These are phyloP conservation scores for Calliphora vicina DNA, from an alignment of 1,140 invertebrate species.

Conservation along the genomic window DNA sequence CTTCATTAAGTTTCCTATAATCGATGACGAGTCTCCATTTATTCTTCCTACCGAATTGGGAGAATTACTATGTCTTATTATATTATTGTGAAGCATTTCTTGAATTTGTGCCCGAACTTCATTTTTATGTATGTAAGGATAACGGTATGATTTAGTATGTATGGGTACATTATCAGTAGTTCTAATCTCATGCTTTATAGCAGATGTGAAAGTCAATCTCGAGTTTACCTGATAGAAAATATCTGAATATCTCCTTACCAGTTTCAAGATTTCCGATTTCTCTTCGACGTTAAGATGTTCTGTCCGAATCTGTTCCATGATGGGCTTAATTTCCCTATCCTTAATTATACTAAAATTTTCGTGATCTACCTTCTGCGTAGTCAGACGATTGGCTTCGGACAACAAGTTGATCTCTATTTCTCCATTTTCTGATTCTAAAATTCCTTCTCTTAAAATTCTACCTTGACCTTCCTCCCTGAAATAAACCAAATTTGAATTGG, in stretches of 20 bases:
- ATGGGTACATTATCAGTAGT: not conserved
- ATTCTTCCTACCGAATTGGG: not conserved
- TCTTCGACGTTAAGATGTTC: slow-evolving; percentile 22
- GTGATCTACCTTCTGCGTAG: no score
- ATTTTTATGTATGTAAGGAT: slow-evolving; percentile 14
- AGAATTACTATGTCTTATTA: slow-evolving; percentile 7
- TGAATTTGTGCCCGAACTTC: slow-evolving; percentile 28
- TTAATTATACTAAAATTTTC: no score
- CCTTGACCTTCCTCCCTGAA: no score
- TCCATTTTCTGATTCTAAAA: no score
- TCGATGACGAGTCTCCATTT: no score
- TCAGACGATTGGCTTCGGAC: not conserved
- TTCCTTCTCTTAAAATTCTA: no score
- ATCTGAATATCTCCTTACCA: slow-evolving; percentile 25
- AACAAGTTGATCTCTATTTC: no score
- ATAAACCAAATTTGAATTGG: no score
- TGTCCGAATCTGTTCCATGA: not conserved
- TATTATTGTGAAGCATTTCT: slow-evolving; percentile 32
- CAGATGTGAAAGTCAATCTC: not conserved
- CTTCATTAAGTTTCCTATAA: no score
- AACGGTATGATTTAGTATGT: slow-evolving; percentile 21
- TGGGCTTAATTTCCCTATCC: not conserved
- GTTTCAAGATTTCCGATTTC: not conserved
- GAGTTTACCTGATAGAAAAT: not conserved
- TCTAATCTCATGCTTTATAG: slow-evolving; percentile 16